These are phyloP conservation scores for Oreotrochilus melanogaster DNA, from an alignment of 2,113 vertebrate species.

Conservation along the genomic window DNA sequence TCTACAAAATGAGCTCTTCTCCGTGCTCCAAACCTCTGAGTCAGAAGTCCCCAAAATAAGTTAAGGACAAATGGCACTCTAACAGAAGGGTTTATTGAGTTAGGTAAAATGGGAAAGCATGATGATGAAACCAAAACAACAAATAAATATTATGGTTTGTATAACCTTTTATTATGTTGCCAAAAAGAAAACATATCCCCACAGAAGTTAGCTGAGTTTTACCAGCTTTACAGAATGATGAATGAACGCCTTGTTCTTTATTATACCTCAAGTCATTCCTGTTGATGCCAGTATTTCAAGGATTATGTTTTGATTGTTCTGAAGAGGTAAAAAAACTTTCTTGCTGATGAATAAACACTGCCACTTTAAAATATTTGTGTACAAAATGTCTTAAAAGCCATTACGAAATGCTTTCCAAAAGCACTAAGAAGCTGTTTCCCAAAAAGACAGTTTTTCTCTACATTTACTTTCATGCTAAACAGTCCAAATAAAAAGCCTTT, in stretches of 20 bases:
- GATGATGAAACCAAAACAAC: slow-evolving; percentile 12
- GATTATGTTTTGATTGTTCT: slow-evolving; percentile 85
- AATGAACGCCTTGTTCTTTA: slow-evolving; percentile 80
- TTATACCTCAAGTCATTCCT: slow-evolving; percentile 77
- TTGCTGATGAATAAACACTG: slow-evolving; percentile 81
- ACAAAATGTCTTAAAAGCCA: slow-evolving; percentile 78
- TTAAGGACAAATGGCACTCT: neutral
- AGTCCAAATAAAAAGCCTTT: slow-evolving; percentile 82
- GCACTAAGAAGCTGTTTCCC: slow-evolving; percentile 72
- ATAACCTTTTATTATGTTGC: slow-evolving; percentile 31
- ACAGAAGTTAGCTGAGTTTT: slow-evolving; percentile 74
- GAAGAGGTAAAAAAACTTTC: slow-evolving; percentile 79
- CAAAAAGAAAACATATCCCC: slow-evolving; percentile 42
- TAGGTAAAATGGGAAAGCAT: neutral
- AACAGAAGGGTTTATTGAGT: neutral
- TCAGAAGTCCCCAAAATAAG: neutral
- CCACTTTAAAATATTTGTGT: slow-evolving; percentile 80
- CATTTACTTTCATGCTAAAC: slow-evolving; percentile 82
- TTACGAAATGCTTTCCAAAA: slow-evolving; percentile 81
- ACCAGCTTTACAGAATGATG: slow-evolving; percentile 75
- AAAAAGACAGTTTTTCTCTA: slow-evolving; percentile 71
- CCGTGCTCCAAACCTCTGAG: neutral
- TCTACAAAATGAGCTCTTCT: neutral
- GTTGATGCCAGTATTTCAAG: slow-evolving; percentile 78
- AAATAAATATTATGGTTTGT: neutral